Evolutionary conservation across 2,113 vertebrate species (phyloP), one percentile per base, ranked within the genome.

Genomic region (Phycodurus eques): DNA sequence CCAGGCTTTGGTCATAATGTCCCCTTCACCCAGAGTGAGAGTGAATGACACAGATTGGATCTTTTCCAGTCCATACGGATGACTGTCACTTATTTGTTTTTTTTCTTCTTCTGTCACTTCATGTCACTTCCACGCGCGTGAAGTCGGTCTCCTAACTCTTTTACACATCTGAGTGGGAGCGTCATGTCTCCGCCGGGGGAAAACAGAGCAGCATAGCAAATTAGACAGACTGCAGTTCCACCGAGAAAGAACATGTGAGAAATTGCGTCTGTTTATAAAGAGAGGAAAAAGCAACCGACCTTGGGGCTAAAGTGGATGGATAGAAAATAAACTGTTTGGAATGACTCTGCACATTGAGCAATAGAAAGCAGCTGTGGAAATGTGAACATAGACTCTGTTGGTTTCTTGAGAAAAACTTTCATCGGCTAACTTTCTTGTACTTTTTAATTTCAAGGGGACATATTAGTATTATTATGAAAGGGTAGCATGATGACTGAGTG

Each of bases 241-340:
- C 70, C 74, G 74, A 82, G 62, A 73, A 71, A 84, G 76, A 83
- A 82, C 83, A 80, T 86, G 75, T 85, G 85, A 88, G 79, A 88
- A 27, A 72, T 85, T 83, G 61, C 71, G 74, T 69, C 81, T 83
- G 82, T 83, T 85, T 84, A 84, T 74, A 86, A 87, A 90, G 65
- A 79, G 78, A 31, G 31, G 31, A 74, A 83, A 88, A 85, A 83
- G 80, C 72, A 75, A 83, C 85, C 81, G 85, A 89, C 88, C 90
- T 90, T 89, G 84, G 88, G 88, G 86, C 83, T 84, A 80, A 88
- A 90, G 87, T 91, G 84, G 85, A 89, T 84, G 88, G 81, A 91
- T 90, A 83, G 82, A 92, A 92, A 93, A 87, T 92, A 92, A 93
- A 93, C 91, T 93, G 91, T 92, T 93, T 92, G 83, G 91, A 92